phyloP scores from a whole-genome alignment of 2,888 invertebrate species.

The Cosmia pyralina region DNA sequence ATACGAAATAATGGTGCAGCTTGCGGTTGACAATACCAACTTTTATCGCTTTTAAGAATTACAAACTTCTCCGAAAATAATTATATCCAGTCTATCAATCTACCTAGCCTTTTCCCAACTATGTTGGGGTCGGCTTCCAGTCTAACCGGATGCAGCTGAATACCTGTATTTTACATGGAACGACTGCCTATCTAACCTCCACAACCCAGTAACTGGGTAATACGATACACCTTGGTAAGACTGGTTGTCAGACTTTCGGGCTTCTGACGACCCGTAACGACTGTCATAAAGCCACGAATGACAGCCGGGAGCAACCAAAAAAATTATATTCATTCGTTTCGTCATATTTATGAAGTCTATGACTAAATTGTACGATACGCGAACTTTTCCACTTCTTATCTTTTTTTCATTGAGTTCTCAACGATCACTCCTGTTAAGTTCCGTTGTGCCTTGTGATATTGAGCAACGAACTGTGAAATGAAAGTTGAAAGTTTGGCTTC shows the following conservation, averaged over 20 bases:
- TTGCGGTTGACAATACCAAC: neutral
- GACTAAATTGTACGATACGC: constrained; percentile 17
- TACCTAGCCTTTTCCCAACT: too few species aligned
- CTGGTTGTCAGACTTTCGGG: too few species aligned
- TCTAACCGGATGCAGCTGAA: too few species aligned
- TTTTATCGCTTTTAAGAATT: neutral
- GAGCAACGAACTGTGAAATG: constrained; percentile 50
- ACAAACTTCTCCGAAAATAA: neutral
- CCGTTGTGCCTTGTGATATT: constrained; percentile 41
- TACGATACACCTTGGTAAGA: too few species aligned
- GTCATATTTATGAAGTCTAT: constrained; percentile 19
- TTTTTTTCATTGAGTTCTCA: constrained; percentile 30
- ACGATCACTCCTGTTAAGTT: constrained; percentile 42
- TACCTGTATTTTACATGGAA: too few species aligned
- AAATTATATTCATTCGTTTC: constrained; percentile 3
- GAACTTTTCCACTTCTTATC: constrained; percentile 37
- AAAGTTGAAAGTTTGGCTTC: constrained; percentile 40
- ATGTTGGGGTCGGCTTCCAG: too few species aligned
- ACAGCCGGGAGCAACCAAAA: too few species aligned
- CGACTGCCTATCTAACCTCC: too few species aligned
- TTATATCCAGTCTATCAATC: too few species aligned
- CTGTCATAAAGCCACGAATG: too few species aligned
- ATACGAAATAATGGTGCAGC: neutral
- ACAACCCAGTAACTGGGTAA: too few species aligned
- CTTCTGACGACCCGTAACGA: too few species aligned